A percentile compares a stretch with the other conserved stretches of the same genome.
phyloP scores from a whole-genome alignment of 1,140 invertebrate species.

The Laupala kohalensis region DNA sequence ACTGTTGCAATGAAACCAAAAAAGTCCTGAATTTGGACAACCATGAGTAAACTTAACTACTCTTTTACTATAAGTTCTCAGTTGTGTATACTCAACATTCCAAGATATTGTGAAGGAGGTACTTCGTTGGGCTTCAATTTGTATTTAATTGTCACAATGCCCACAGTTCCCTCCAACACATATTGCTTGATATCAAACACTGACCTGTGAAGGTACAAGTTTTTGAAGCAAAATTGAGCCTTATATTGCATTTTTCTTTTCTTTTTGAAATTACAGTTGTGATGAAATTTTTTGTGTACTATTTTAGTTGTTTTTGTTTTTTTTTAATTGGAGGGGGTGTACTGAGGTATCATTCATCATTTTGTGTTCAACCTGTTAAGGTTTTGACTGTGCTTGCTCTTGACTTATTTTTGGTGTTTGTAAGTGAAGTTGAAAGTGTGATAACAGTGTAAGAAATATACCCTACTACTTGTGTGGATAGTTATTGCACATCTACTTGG shows the following conservation, averaged over 20 bases:
- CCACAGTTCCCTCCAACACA: background rate
- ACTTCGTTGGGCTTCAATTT: background rate
- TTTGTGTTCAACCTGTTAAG: background rate
- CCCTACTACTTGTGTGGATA: background rate
- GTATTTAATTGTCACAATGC: background rate
- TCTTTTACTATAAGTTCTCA: background rate
- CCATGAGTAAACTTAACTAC: background rate
- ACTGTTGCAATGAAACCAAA: background rate
- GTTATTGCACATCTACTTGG: background rate
- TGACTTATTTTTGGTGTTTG: background rate
- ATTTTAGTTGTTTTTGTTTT: background rate
- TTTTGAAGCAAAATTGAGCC: background rate
- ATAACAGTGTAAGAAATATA: background rate
- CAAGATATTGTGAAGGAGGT: background rate
- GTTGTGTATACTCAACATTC: slow-evolving; percentile 7
- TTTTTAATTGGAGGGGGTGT: no score
- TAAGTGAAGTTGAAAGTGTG: background rate
- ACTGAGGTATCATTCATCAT: background rate
- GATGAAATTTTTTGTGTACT: background rate
- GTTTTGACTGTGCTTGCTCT: background rate
- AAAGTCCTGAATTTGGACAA: background rate
- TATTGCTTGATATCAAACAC: background rate
- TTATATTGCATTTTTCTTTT: background rate
- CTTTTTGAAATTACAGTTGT: background rate
- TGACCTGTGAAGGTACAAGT: background rate